phyloP scores from a whole-genome alignment of 2,888 invertebrate species.

The Mactromeris polynyma region DNA sequence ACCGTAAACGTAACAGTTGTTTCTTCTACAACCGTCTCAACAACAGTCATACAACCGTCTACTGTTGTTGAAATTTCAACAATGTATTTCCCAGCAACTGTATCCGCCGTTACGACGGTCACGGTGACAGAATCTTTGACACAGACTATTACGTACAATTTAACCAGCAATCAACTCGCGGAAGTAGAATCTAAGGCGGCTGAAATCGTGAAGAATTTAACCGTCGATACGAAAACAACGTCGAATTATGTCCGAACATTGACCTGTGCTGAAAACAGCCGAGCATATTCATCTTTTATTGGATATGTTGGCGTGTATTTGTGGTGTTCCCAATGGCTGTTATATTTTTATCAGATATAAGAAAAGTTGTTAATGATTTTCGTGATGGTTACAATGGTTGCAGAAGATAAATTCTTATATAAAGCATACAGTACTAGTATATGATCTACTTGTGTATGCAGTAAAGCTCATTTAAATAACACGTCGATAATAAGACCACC shows the following conservation, averaged over 20 bases:
- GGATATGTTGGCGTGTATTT: neutral
- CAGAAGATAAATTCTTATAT: neutral
- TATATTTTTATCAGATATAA: neutral
- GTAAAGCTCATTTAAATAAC: too few relatives aligned
- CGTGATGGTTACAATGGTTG: neutral
- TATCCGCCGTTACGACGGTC: neutral
- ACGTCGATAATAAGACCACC: too few relatives aligned
- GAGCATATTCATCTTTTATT: neutral
- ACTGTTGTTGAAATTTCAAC: neutral
- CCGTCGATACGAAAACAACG: neutral
- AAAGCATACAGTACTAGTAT: too few relatives aligned
- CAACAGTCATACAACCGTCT: neutral
- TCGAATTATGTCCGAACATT: neutral
- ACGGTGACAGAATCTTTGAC: neutral
- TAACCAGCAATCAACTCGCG: neutral
- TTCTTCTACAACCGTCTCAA: neutral
- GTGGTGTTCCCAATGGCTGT: neutral
- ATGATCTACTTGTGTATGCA: too few relatives aligned
- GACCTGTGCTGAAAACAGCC: neutral
- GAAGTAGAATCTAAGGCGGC: neutral
- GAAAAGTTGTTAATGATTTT: neutral
- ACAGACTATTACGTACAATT: neutral
- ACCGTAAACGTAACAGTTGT: neutral
- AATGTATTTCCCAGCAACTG: neutral
- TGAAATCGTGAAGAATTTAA: neutral